Conservation (phyloP, 1,140 invertebrate genomes). For the Antheraea pernyi region DNA sequence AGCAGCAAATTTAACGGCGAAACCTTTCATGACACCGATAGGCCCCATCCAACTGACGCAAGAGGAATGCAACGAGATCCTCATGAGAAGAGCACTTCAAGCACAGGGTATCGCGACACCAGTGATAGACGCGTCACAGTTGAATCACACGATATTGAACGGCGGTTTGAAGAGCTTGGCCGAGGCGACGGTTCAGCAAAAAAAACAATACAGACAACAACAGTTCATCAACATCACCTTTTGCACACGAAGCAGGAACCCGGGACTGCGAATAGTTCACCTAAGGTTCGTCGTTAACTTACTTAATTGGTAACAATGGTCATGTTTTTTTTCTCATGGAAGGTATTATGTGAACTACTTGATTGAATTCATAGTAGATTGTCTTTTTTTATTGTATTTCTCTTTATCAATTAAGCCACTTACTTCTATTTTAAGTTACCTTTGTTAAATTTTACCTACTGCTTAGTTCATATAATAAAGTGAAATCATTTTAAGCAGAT, state of each 20-base stretch:
- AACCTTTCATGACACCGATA: conserved; percentile 82
- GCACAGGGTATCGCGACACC: conserved; percentile 73
- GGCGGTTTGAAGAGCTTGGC: conserved; percentile 72
- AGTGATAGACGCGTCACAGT: conserved; percentile 73
- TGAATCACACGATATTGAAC: conserved; percentile 72
- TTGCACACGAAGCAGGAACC: conserved; percentile 81
- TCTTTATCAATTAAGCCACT: no score
- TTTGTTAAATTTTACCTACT: no score
- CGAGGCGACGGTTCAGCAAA: conserved; percentile 73
- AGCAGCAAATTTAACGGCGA: conserved; percentile 61
- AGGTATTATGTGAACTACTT: no score
- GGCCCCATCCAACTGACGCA: conserved; percentile 86
- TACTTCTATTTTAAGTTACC: no score
- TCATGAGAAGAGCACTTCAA: conserved; percentile 83
- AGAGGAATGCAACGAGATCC: conserved; percentile 88
- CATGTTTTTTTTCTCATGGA: no score
- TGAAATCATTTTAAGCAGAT: no score
- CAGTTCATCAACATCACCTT: conserved; percentile 74
- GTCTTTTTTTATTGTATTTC: no score
- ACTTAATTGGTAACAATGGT: no score
- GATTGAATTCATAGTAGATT: no score
- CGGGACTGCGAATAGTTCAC: conserved; percentile 81
- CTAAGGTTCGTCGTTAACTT: conserved; percentile 58
- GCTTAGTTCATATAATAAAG: no score
- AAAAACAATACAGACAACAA: conserved; percentile 71